phyloP scores from a whole-genome alignment of 2,113 vertebrate genomes.

The Podarcis raffonei region DNA sequence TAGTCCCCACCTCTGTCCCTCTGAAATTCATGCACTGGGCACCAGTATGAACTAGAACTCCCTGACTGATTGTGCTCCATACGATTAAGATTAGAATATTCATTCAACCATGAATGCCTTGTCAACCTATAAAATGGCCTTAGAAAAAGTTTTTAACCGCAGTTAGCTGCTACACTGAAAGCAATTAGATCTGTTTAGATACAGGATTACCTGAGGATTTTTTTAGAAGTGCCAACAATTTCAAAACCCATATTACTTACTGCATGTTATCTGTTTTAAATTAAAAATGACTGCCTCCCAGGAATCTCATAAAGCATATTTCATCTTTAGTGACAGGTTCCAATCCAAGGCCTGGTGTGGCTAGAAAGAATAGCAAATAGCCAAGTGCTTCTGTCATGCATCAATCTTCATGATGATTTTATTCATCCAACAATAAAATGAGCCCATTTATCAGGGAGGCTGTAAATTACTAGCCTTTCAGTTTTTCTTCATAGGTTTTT shows the following conservation, averaged over 20 bases:
- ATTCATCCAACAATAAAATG: constrained; percentile 34
- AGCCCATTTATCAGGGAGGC: constrained; percentile 26
- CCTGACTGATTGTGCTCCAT: neutral
- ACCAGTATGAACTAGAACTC: neutral
- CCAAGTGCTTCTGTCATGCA: constrained; percentile 5
- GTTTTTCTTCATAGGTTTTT: constrained; percentile 6
- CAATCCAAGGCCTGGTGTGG: constrained; percentile 24
- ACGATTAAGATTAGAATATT: neutral
- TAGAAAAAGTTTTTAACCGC: neutral
- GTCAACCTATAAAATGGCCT: neutral
- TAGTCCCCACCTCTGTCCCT: neutral
- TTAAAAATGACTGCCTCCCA: constrained; percentile 33
- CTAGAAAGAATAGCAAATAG: constrained; percentile 42
- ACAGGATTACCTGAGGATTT: constrained; percentile 9
- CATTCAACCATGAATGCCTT: neutral
- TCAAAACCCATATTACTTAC: constrained; percentile 20
- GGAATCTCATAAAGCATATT: neutral
- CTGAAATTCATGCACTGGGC: neutral
- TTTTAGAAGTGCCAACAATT: constrained; percentile 8
- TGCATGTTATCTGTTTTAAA: constrained; percentile 24
- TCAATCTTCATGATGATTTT: constrained; percentile 49
- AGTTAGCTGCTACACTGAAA: neutral
- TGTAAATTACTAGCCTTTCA: constrained; percentile 36
- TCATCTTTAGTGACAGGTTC: constrained; percentile 20
- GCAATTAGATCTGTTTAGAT: constrained; percentile 14